Base-by-base conservation (phyloP, 1,140 invertebrate species). In the Drosophila nasuta region DNA sequence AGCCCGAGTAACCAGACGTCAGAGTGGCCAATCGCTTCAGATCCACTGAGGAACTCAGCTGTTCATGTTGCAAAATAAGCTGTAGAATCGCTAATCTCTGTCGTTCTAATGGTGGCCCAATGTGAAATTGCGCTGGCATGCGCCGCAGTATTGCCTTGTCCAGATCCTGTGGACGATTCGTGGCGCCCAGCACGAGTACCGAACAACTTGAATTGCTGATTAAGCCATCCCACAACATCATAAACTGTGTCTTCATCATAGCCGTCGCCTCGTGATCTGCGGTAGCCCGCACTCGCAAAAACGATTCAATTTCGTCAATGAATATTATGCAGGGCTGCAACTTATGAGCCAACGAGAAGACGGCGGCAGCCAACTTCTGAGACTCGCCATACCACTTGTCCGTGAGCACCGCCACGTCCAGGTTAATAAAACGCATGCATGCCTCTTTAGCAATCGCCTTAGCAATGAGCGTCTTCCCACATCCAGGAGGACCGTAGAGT, bases 321-420 rank as follows among this genome's bases (percentile, higher is more conserved):
- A 98, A 98, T 60, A 98, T 97, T 63, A 98, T 98, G 72, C 97
- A 97, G 1, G 98, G 98, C 91, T 98, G 97, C 41, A 99, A 93
- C 93, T 99, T 99, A 0, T 96, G 94, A 28, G 98, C 98, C 45
- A 99, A 93, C 10, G 97, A 96, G 93, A 99, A 99, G 0, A 99
- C 97, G 17, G 98, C 98, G 3, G 97, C 95, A 7, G 98, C 97
- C 54, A 99, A 93, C 93, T 99, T 99, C 92, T 99, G 98, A 73
- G 98, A 99, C 93, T 99, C 98, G 7, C 98, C 98, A 81, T 98
- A 98, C 98, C 98, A 99, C 93, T 99, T 99, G 93, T 99, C 98
- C 20, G 98, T 98, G 3, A 99, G 93, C 52, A 97, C 95, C 0
- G 98, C 97, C 1, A 98, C 95, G 92, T 98, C 97, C 58, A 99